A percentile compares a stretch with the other conserved stretches of the same genome.
Conservation (phyloP, 2,113 vertebrate genomes). For the Xyrauchen texanus region DNA sequence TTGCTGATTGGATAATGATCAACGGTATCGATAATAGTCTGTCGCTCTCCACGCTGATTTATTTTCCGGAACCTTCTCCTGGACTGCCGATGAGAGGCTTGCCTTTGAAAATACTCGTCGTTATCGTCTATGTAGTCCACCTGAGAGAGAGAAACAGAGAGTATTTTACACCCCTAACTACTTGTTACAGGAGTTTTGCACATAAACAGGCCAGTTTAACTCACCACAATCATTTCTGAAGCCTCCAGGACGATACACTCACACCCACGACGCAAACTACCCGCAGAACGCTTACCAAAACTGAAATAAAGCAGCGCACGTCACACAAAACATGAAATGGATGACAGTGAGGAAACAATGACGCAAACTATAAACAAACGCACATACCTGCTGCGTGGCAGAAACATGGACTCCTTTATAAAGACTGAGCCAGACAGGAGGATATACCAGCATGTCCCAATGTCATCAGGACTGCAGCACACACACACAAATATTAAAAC, state of each 20-base stretch:
- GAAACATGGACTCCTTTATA: conserved; percentile 91
- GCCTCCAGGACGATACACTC: conserved; percentile 56
- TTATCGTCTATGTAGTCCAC: conserved; percentile 92
- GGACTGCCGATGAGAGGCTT: conserved; percentile 87
- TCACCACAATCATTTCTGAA: conserved; percentile 58
- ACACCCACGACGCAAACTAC: conserved; percentile 52
- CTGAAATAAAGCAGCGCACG: conserved; percentile 52
- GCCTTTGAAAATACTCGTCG: conserved; percentile 90
- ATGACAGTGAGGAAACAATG: conserved; percentile 3
- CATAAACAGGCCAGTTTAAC: conserved; percentile 1
- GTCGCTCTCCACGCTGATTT: conserved; percentile 87
- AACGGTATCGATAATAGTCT: conserved; percentile 89
- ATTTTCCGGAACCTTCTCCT: conserved; percentile 87
- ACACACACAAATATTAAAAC: conserved; percentile 7
- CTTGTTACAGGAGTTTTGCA: not conserved
- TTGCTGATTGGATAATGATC: conserved; percentile 78
- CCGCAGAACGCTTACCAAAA: conserved; percentile 66
- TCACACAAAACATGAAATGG: not conserved
- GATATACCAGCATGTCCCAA: conserved; percentile 89
- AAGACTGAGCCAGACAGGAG: conserved; percentile 88
- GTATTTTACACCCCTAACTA: not conserved
- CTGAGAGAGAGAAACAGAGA: conserved; percentile 23
- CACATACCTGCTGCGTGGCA: conserved; percentile 82
- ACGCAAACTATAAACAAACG: not conserved
- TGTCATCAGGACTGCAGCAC: conserved; percentile 78